These are phyloP conservation scores for Clostera curtula DNA, from an alignment of 2,888 invertebrate genomes.

Conservation along the genomic window DNA sequence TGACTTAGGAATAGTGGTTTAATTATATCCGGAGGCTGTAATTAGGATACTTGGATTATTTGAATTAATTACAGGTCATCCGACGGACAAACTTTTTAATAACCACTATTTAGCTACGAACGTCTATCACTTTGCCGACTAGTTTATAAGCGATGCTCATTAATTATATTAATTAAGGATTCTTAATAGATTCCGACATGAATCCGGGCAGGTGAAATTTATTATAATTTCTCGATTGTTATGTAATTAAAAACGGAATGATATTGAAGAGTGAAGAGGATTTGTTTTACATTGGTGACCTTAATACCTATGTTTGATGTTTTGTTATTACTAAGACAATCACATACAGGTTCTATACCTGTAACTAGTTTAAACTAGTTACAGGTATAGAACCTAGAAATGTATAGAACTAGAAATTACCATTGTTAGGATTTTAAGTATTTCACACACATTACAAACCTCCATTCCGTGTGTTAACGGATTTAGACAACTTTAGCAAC, in stretches of 20 bases:
- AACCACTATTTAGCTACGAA: conserved; percentile 23
- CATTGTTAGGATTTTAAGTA: too few species aligned
- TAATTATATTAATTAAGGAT: conserved; percentile 19
- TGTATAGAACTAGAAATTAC: conserved; percentile 3
- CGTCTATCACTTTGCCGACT: conserved; percentile 19
- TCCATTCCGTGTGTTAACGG: too few species aligned
- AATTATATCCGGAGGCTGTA: conserved; percentile 43
- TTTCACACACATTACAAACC: too few species aligned
- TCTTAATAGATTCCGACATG: conserved; percentile 14
- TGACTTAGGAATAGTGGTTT: conserved; percentile 45
- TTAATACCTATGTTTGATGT: too few species aligned
- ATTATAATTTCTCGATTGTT: conserved; percentile 10
- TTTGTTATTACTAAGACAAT: too few species aligned
- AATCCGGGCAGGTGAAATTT: conserved; percentile 15
- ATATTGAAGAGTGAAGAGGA: too few species aligned
- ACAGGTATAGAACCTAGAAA: too few species aligned
- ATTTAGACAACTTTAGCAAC: too few species aligned
- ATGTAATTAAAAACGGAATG: too few species aligned
- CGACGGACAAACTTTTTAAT: conserved; percentile 26
- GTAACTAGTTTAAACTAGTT: too few species aligned
- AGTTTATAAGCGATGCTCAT: conserved; percentile 22
- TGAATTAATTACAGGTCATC: conserved; percentile 48
- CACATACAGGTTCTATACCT: too few species aligned
- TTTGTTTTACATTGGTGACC: too few species aligned
- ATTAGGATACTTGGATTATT: conserved; percentile 55